Evolutionary conservation across 2,113 vertebrate genomes (phyloP).

Genomic region (Myotis lucifugus): DNA sequence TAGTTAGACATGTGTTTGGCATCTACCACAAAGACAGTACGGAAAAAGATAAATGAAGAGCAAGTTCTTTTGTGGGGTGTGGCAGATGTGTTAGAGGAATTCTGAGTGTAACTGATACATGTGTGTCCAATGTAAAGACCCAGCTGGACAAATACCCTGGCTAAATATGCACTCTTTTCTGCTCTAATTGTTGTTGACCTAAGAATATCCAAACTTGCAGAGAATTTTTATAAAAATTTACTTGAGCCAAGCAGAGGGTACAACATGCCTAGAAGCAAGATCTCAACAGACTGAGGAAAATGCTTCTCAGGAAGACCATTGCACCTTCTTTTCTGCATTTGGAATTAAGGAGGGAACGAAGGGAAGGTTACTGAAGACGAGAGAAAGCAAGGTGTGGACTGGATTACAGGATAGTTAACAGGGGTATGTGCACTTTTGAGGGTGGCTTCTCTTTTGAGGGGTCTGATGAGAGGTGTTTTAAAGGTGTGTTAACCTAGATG

Average conservation of each 20-base stretch:
- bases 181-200: neutral
- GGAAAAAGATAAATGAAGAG: conserved; percentile 16
- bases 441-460: neutral
- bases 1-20: neutral
- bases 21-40: neutral
- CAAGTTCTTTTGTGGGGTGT: neutral
- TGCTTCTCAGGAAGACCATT: too few species aligned
- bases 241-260: neutral
- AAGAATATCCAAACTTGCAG: neutral
- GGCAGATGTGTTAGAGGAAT: neutral
- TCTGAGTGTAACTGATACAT: neutral
- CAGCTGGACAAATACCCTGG: neutral
- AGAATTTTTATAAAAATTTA: neutral
- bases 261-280: neutral
- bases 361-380: neutral
- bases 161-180: neutral
- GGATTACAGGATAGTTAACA: neutral
- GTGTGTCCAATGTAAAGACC: neutral
- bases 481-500: neutral
- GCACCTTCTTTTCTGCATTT: neutral
- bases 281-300: neutral
- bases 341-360: neutral
- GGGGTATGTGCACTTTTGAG: neutral
- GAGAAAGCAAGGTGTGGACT: neutral
- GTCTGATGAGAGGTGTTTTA: neutral